Conservation (phyloP, 1,140 invertebrate genomes). For the Theocolax elegans region DNA sequence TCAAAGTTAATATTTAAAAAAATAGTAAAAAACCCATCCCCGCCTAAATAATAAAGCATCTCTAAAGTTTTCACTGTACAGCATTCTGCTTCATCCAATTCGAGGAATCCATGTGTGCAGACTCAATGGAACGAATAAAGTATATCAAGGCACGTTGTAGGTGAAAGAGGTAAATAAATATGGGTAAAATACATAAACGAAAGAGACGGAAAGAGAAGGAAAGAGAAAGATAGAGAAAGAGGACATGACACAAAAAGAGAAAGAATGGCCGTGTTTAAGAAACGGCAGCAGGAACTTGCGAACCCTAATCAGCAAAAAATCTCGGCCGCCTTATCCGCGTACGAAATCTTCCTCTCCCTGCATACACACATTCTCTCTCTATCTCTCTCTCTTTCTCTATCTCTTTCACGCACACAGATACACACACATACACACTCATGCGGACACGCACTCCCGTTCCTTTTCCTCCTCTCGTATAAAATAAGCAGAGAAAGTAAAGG, state of each 20-base stretch:
- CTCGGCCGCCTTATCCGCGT: slow-evolving; percentile 19
- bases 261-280: not conserved
- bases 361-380: not conserved
- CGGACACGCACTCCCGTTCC: not conserved
- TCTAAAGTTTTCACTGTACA: no score
- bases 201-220: not conserved
- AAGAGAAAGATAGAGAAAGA: not conserved
- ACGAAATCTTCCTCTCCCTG: slow-evolving; percentile 14
- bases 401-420: not conserved
- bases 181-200: slow-evolving; percentile 10
- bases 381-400: not conserved
- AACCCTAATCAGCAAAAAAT: slow-evolving; percentile 34
- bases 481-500: slow-evolving; percentile 28
- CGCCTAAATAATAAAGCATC: no score
- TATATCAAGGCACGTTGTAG: not conserved
- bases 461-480: not conserved
- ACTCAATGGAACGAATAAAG: not conserved
- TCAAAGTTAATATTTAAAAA: no score
- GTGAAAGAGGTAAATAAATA: slow-evolving; percentile 15
- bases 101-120: not conserved
- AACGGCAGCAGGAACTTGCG: slow-evolving; percentile 13
- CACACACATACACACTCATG: no score
- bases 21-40: no score
- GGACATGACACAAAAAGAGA: not conserved
- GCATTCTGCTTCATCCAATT: slow-evolving; percentile 3